Conservation (phyloP, 1,140 invertebrate genomes). For the Aplysia californica region DNA sequence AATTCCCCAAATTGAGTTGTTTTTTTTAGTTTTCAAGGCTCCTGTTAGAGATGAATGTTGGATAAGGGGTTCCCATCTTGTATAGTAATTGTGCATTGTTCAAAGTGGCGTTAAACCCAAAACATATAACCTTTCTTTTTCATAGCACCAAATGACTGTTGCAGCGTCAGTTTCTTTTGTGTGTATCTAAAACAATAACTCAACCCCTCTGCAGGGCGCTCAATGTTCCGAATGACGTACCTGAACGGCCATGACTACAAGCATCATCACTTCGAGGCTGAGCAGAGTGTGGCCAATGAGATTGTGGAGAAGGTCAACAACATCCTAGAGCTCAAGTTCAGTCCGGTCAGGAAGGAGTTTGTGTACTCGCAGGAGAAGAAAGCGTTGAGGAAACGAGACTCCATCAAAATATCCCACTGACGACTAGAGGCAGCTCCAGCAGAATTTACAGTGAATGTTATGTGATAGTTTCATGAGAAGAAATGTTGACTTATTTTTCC, state of each 20-base stretch:
- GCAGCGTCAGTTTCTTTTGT: too few relatives aligned
- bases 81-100: too few relatives aligned
- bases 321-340: conserved; percentile 85
- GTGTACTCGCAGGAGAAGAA: conserved; percentile 62
- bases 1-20: too few relatives aligned
- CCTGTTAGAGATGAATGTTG: too few relatives aligned
- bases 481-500: not conserved
- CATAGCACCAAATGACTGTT: too few relatives aligned
- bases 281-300: conserved; percentile 79
- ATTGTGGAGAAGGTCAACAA: conserved; percentile 90
- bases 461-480: not conserved
- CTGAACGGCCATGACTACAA: conserved; percentile 76
- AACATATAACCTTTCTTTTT: too few relatives aligned
- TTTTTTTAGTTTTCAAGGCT: too few relatives aligned
- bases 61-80: too few relatives aligned
- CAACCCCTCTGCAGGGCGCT: conserved; percentile 62
- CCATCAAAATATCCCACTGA: conserved; percentile 38
- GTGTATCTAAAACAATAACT: too few relatives aligned
- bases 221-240: conserved; percentile 65
- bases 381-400: conserved; percentile 46
- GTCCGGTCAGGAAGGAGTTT: conserved; percentile 82
- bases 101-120: too few relatives aligned
- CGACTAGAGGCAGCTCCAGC: not conserved
- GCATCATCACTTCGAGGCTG: conserved; percentile 88
- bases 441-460: not conserved